Evolutionary conservation across 2,797 vertebrate genomes (phyloP).

Genomic region (Syngnathus acus): DNA sequence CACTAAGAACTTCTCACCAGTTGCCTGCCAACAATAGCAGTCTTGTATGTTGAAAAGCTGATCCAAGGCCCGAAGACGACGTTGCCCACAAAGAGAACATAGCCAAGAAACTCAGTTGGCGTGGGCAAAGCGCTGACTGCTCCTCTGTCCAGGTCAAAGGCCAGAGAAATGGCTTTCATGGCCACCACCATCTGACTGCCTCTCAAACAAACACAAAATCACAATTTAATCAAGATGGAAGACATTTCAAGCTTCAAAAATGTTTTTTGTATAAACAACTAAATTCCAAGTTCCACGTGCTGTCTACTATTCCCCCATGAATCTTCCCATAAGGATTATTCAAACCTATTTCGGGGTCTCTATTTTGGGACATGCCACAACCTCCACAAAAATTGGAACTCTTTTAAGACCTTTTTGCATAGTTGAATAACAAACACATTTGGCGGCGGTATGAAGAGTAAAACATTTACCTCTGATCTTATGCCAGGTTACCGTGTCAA

Average conservation of each 20-base stretch:
- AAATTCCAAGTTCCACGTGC: not conserved
- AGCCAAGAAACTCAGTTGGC: slow-evolving; percentile 81
- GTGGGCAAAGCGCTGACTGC: slow-evolving; percentile 61
- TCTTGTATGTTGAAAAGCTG: slow-evolving; percentile 77
- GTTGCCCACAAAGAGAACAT: slow-evolving; percentile 84
- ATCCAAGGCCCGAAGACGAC: slow-evolving; percentile 89
- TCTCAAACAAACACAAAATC: slow-evolving; percentile 32
- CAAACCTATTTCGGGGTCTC: not conserved
- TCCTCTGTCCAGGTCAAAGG: slow-evolving; percentile 83
- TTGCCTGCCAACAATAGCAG: slow-evolving; percentile 66
- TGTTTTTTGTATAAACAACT: too few species aligned
- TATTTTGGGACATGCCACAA: not conserved
- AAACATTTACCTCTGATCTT: slow-evolving; percentile 81
- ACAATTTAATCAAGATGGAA: not conserved
- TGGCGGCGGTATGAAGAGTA: not conserved
- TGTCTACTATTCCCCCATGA: not conserved
- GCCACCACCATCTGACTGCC: slow-evolving; percentile 92
- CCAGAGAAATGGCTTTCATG: slow-evolving; percentile 89
- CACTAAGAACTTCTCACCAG: slow-evolving; percentile 64
- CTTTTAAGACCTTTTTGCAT: not conserved
- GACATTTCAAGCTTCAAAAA: not conserved
- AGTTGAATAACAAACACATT: not conserved
- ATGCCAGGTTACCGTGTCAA: slow-evolving; percentile 84
- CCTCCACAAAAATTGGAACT: not conserved
- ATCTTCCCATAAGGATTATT: not conserved